Evolutionary conservation across 2,888 invertebrate species (phyloP).

Genomic region (Eupeodes luniger): DNA sequence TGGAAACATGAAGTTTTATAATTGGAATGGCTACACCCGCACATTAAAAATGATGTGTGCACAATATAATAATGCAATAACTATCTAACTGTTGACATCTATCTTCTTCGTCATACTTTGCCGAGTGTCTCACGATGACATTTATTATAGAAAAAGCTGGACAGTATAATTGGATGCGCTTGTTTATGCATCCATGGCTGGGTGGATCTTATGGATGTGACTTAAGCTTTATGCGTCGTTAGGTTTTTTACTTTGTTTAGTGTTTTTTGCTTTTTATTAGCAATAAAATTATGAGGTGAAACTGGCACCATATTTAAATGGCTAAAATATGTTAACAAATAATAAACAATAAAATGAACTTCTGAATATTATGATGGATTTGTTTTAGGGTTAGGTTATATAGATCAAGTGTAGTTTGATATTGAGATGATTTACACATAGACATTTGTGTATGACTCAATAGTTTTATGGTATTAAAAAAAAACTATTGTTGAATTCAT

Average conservation of each 20-base stretch:
- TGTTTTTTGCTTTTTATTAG: neutral
- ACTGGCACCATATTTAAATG: constrained; percentile 49
- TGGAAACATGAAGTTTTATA: constrained; percentile 23
- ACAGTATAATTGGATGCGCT: constrained; percentile 65
- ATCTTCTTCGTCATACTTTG: constrained; percentile 18
- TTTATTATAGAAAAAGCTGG: constrained; percentile 44
- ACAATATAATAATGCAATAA: constrained; percentile 22
- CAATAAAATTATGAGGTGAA: constrained; percentile 47
- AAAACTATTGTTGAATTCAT: no score
- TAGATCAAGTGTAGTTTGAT: no score
- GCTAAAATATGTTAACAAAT: neutral
- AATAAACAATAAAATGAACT: neutral
- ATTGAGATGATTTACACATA: no score
- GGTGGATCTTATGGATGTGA: constrained; percentile 46
- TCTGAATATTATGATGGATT: no score
- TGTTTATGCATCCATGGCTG: constrained; percentile 36
- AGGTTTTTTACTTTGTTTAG: neutral
- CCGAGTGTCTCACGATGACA: constrained; percentile 52
- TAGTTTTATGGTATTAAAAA: no score
- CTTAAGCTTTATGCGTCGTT: constrained; percentile 55
- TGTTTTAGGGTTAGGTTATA: neutral
- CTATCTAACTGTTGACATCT: constrained; percentile 26
- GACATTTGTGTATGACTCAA: no score
- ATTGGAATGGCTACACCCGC: constrained; percentile 34
- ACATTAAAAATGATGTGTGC: constrained; percentile 13